Base-by-base conservation (phyloP, 2,797 vertebrate species). In the Percopsis omiscomaycus region DNA sequence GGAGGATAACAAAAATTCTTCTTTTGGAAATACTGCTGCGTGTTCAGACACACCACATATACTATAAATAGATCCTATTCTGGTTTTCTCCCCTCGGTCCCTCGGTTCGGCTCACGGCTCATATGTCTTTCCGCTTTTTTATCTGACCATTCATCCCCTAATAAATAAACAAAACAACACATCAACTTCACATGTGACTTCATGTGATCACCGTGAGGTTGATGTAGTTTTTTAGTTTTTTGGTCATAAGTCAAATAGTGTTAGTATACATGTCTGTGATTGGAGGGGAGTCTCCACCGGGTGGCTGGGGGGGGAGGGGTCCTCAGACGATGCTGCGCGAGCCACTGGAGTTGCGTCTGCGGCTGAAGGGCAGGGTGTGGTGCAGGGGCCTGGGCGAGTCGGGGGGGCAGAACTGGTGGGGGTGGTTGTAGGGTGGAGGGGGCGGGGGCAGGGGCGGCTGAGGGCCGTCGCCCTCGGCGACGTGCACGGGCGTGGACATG, bases 401-500 rank as follows among this genome's bases (percentile, higher is more conserved):
- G 0, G 97, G 97, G 0, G 97, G 97, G 53, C 95, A 98, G 74
- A 95, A 98, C 80, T 98, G 97, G 82, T 98, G 97, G 0, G 97
- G 96, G 80, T 96, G 97, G 86, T 98, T 97, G 91, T 98, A 98
- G 55, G 97, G 97, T 52, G 97, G 97, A 0, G 97, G 97, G 0
- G 97, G 96, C 0, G 96, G 97, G 0, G 96, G 97, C 70, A 98
- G 89, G 0, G 97, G 97, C 1, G 96, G 97, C 89, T 96, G 95
- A 67, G 94, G 94, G 63, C 92, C 92, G 1, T 94, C 93, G 58
- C 91, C 88, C 66, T 95, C 95, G 11, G 88, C 83, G 13, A 92
- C 78, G 0, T 79, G 91, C 73, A 92, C 93, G 0, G 96, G 95
- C 0, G 95, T 96, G 73, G 96, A 97, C 89, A 94, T 85, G 56